Evolutionary conservation across 2,797 vertebrate species (phyloP), one percentile per base, ranked within the genome.

Genomic region (Ficedula albicollis): DNA sequence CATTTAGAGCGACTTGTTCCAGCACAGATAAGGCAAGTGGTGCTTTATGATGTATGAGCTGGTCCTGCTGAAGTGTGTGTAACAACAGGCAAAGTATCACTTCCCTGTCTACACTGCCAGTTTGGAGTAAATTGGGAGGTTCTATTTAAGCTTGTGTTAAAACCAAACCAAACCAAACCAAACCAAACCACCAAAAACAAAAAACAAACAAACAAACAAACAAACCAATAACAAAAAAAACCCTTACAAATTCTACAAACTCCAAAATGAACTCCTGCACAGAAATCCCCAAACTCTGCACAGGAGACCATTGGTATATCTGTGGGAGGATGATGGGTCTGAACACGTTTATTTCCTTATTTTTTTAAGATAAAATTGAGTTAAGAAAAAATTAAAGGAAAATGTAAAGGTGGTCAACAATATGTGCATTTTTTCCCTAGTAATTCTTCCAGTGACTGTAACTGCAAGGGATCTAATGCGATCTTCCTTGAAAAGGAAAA

Each of bases 21-120:
- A 91, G 67, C 3, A 0, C 64, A 91, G 95, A 97, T 94, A 95
- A 96, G 89, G 95, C 89, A 96, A 96, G 94, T 86, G 91, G 92
- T 95, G 94, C 89, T 92, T 95, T 88, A 90, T 3, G 5, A 90
- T 75, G 73, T 86, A 78, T 41, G 80, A 90, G 84, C 78, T 78
- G 78, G 78, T 80, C 84, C 66, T 76, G 84, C 87, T 94, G 91
- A 94, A 95, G 89, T 84, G 84, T 48, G 26, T 88, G 59, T 91
- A 94, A 89, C 78, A 85, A 92, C 78, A 83, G 73, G 66, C 63
- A n/a, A 60, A 94, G 79, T 91, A 92, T 84, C 87, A 69, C 41
- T 90, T 93, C 55, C 89, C 69, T 27, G 13, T 87, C 82, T 85
- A 30, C 75, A 30, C 58, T 36, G 73, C 48, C 69, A 84, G 26